Evolutionary conservation across 37 sponge, comb jelly and placozoan genomes (phyloP), one percentile per base, ranked within the genome.

Genomic region (Crambe crambe): DNA sequence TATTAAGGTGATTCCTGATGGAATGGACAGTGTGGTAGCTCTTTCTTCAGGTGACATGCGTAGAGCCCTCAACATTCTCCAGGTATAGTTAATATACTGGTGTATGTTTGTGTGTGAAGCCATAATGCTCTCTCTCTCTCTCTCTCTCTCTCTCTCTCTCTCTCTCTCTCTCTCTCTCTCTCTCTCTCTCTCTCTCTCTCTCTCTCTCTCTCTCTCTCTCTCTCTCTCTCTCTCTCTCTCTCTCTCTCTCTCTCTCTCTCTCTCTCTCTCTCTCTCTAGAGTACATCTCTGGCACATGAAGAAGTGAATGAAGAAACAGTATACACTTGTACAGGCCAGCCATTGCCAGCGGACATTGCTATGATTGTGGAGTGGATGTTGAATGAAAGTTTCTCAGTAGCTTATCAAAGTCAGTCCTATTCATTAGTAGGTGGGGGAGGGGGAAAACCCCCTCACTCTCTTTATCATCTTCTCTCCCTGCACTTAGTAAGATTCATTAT

Each of bases 21-120:
- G 99, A 0, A 74, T 96, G 89, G 83, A 95, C 27, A 91, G 96
- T 70, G 66, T 98, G 31, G 76, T 93, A 2, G 74, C 75, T 0
- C 79, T 98, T 38, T 82, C 96, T 23, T 72, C 69, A 32, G 99
- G 99, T 15, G 99, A 98, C 80, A 98, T 98, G 99, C 86, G 99
- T 61, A 77, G 86, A 61, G 90, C 99, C 25, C 87, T 98, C 39
- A 98, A 98, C 75, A 91, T 95, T 36, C 78, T 98, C 32, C 97
- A 97, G 86, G 95, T 91, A 42, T 65, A 22, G 31, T 18, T 12
- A 51, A 38, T 67, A 68, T 20, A 60, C 26, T 20, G 3, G 17
- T 22, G 17, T 60, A 20, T 60, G 25, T 4, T 60, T 15, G 9
- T 9, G 9, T 51, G 54, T 15, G 15, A 51, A 51, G 15, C 9